Conservation (phyloP, 2,113 vertebrate species). For the Cepphus grylle region DNA sequence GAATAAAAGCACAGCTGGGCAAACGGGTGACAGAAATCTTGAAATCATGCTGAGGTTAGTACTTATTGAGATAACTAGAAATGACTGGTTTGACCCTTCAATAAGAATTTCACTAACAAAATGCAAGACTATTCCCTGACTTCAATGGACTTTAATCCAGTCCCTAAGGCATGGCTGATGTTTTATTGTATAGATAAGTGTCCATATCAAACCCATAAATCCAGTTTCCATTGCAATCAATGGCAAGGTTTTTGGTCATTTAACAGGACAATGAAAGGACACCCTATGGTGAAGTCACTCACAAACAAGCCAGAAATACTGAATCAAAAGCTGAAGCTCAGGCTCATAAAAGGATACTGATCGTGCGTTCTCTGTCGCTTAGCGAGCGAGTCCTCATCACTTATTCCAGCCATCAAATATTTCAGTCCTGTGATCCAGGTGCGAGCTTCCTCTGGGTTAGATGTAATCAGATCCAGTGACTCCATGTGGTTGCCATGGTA, state of each 20-base stretch:
- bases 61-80: background rate
- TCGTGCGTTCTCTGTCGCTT: conserved; percentile 91
- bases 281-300: background rate
- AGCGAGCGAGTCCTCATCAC: conserved; percentile 93
- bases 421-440: conserved; percentile 97
- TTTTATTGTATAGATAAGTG: background rate
- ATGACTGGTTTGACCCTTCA: background rate
- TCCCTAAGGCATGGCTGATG: background rate
- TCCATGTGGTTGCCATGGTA: conserved; percentile 98
- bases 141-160: background rate
- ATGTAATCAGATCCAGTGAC: conserved; percentile 90
- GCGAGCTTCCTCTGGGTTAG: conserved; percentile 91
- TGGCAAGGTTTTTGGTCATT: background rate
- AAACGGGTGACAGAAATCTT: background rate
- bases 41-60: background rate
- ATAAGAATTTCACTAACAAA: background rate
- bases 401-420: conserved; percentile 96
- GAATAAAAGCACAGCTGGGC: background rate
- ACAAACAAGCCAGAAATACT: background rate
- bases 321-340: background rate
- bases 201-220: background rate
- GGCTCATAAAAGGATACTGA: conserved; percentile 88
- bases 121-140: background rate
- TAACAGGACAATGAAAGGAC: background rate
- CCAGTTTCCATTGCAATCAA: background rate